Base-by-base conservation (phyloP, 2,888 invertebrate species). In the Spialia ferax region DNA sequence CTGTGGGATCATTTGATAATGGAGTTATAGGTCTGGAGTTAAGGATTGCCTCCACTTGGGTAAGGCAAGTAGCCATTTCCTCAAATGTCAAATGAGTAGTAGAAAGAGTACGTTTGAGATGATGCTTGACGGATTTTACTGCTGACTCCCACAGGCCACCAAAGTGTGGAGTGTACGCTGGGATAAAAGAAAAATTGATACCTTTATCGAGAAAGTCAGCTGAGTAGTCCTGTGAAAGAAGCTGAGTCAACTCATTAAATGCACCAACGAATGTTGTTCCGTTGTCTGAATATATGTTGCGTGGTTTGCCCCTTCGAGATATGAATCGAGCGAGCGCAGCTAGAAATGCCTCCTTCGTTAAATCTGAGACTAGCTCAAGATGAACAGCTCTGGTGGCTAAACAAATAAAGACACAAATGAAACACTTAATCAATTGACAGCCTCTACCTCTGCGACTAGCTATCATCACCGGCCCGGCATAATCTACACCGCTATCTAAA, bases 191-290 rank as follows among this genome's bases (percentile, higher is more conserved):
- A 29, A 55, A 29, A 15, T 26, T 55, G n/a, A 55, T 55, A 55
- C 32, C 55, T 55, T 18, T 18, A 10, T 55, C 55, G 2, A 50
- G 57, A 22, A 15, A 63, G 23, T 35, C 61, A 42, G 20, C 62
- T 45, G 18, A 69, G 20, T 4, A 29, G 13, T 50, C 50, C 50
- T 54, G 75, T 15, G 26, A 62, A 62, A 62, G 62, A 62, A 62
- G 32, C 35, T 62, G 13, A 50, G 62, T 35, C 35, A 62, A 38
- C 22, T 72, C 42, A 20, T 72, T 67, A 48, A 48, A 23, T 32
- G 79, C 76, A n/a, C 79, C 79, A n/a, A 75, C 66, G 57, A 80
- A 80, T 7, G 76, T 79, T 13, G 74, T 74, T 7, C 79, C 79
- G 54, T 73, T 71, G 55, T 81, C 80, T n/a, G 75, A 73, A 60